Evolutionary conservation across 1,140 invertebrate species (phyloP).

Genomic region (Ips nitidus): DNA sequence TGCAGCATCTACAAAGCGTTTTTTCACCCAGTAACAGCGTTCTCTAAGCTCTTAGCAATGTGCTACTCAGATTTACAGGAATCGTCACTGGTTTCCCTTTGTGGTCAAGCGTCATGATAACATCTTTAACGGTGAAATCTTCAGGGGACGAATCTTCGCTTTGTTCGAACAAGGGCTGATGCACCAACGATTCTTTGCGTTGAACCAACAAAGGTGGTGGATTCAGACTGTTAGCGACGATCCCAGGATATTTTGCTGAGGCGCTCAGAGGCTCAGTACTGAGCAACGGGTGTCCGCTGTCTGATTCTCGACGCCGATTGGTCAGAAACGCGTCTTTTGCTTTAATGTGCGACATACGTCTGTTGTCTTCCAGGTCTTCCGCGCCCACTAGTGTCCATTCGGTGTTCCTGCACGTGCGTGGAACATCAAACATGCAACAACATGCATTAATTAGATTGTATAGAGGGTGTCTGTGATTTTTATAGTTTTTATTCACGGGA

Average conservation of each 20-base stretch:
- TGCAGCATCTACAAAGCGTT: conserved; percentile 16
- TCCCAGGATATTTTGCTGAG: neutral
- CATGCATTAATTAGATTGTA: conserved; percentile 34
- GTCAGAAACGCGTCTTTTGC: conserved; percentile 9
- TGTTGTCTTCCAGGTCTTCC: conserved; percentile 35
- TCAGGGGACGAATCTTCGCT: conserved; percentile 22
- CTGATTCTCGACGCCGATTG: conserved; percentile 9
- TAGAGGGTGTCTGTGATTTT: no score
- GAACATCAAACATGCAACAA: conserved; percentile 44
- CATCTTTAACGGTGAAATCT: neutral
- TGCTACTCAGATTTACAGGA: conserved; percentile 10
- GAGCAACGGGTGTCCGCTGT: conserved; percentile 12
- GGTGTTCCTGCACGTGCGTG: conserved; percentile 38
- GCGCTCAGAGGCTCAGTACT: neutral
- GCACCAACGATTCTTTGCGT: conserved; percentile 24
- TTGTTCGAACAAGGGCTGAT: conserved; percentile 30
- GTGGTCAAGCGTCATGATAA: conserved; percentile 12
- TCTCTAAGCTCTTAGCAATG: conserved; percentile 9
- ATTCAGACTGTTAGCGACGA: neutral
- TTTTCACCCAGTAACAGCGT: neutral
- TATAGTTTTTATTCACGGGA: no score
- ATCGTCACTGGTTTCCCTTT: conserved; percentile 16
- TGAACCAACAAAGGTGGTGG: neutral
- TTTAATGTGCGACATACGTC: conserved; percentile 6
- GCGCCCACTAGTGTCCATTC: conserved; percentile 43